A percentile compares a stretch with the other conserved stretches of the same genome.
Conservation (phyloP, 2,888 invertebrate species). For the Melanargia galathea region DNA sequence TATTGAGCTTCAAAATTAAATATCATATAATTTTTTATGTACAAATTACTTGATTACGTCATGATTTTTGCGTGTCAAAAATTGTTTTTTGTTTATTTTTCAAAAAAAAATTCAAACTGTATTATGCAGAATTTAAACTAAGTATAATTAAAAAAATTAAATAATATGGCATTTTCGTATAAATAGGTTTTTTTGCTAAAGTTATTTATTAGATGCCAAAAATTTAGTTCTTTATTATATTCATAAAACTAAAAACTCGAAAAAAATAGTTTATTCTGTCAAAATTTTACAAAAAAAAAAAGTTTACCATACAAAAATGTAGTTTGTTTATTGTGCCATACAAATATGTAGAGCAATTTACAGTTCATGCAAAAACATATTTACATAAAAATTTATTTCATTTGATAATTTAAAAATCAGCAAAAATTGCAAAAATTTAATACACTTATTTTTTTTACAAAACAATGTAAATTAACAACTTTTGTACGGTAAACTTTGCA, state of each 20-base stretch:
- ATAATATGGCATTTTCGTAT: constrained; percentile 34
- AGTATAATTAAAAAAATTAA: constrained; percentile 6
- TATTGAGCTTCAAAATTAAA: constrained; percentile 47
- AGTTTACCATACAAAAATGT: constrained; percentile 41
- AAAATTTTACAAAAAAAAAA: constrained; percentile 21
- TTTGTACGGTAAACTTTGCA: constrained; percentile 24
- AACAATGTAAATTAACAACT: neutral
- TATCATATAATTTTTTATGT: constrained; percentile 30
- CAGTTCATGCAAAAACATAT: constrained; percentile 39
- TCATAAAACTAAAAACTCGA: constrained; percentile 13
- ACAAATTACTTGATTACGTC: constrained; percentile 42
- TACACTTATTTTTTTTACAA: neutral
- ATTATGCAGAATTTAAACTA: constrained; percentile 27
- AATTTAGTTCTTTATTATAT: neutral
- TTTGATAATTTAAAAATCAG: constrained; percentile 14
- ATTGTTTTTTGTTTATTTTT: constrained; percentile 2
- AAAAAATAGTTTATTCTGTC: neutral
- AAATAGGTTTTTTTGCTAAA: constrained; percentile 27
- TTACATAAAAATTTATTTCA: constrained; percentile 38
- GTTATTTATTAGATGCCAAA: constrained; percentile 23
- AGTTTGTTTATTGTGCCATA: neutral
- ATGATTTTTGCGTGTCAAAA: constrained; percentile 8
- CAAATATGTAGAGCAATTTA: constrained; percentile 7
- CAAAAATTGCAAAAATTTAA: constrained; percentile 1
- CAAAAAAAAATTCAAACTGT: constrained; percentile 22